Evolutionary conservation across 2,113 vertebrate species (phyloP).

Genomic region (Dromaius novaehollandiae): DNA sequence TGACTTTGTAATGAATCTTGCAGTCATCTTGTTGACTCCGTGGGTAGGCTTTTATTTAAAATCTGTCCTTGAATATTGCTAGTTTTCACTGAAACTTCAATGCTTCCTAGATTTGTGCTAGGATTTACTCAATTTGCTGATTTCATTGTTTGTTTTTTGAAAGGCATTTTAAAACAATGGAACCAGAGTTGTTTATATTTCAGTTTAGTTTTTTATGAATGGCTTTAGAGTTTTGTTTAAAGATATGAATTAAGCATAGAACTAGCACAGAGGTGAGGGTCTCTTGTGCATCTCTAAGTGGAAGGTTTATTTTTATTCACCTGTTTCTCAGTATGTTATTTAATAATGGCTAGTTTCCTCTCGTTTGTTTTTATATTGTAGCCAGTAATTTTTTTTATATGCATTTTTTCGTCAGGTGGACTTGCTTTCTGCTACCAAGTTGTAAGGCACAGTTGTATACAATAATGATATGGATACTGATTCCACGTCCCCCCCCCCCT

Average conservation of each 20-base stretch:
- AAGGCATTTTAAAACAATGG: background rate
- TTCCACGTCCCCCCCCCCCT: no score
- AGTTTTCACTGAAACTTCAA: background rate
- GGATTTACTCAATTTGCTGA: background rate
- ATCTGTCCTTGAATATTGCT: background rate
- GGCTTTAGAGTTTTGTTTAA: background rate
- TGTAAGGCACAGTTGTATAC: background rate
- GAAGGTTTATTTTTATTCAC: background rate
- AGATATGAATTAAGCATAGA: background rate
- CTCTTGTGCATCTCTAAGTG: background rate
- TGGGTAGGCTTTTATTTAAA: conserved; percentile 51
- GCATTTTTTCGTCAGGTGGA: background rate
- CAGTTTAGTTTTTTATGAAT: background rate
- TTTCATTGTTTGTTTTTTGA: background rate
- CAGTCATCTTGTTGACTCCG: background rate
- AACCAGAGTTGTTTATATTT: background rate
- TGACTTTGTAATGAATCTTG: conserved; percentile 68
- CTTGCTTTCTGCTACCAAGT: background rate
- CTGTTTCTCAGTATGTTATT: background rate
- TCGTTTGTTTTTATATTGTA: background rate
- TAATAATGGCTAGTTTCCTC: background rate
- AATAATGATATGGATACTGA: background rate
- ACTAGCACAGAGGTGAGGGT: background rate
- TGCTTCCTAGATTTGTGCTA: background rate
- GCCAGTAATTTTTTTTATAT: background rate